Percentiles rank a stretch among this genome's conserved stretches.
Evolutionary conservation across 1,140 invertebrate genomes (phyloP).

Genomic region (Ceratina australensis): DNA sequence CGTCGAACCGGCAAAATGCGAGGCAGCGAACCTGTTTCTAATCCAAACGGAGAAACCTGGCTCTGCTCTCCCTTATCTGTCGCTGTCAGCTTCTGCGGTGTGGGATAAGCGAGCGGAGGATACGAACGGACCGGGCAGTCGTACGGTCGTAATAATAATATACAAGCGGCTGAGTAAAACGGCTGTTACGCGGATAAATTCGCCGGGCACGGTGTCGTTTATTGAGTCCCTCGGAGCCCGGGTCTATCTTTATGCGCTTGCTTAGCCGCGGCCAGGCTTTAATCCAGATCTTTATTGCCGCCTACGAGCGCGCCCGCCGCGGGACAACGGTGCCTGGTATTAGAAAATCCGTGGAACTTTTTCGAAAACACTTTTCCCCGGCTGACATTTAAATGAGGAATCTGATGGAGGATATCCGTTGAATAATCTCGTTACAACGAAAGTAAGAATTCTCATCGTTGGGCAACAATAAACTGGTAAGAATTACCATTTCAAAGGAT

Average conservation of each 20-base stretch:
- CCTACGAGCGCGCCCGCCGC: constrained; percentile 13
- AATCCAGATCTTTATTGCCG: constrained; percentile 67
- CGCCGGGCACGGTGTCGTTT: constrained; percentile 37
- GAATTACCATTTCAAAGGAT: constrained; percentile 11
- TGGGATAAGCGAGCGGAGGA: constrained; percentile 10
- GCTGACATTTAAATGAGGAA: background rate
- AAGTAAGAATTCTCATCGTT: background rate
- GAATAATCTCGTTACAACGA: background rate
- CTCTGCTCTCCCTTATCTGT: constrained; percentile 18
- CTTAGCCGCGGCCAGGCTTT: constrained; percentile 39
- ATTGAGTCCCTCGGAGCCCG: constrained; percentile 43
- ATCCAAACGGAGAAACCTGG: constrained; percentile 17
- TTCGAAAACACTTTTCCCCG: background rate
- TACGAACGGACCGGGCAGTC: background rate
- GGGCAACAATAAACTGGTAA: background rate
- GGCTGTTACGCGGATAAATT: constrained; percentile 64
- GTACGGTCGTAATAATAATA: constrained; percentile 47
- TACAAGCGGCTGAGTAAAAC: constrained; percentile 51
- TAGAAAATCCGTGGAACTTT: constrained; percentile 8
- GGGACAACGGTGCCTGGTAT: background rate
- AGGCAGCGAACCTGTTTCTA: constrained; percentile 36
- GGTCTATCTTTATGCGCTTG: constrained; percentile 45
- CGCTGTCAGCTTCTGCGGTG: constrained; percentile 22
- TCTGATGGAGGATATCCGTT: background rate
- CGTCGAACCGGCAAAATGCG: constrained; percentile 27